A percentile compares a stretch with the other conserved stretches of the same genome.
phyloP scores from a whole-genome alignment of 1,140 invertebrate genomes.

The Zaprionus nigranus region DNA sequence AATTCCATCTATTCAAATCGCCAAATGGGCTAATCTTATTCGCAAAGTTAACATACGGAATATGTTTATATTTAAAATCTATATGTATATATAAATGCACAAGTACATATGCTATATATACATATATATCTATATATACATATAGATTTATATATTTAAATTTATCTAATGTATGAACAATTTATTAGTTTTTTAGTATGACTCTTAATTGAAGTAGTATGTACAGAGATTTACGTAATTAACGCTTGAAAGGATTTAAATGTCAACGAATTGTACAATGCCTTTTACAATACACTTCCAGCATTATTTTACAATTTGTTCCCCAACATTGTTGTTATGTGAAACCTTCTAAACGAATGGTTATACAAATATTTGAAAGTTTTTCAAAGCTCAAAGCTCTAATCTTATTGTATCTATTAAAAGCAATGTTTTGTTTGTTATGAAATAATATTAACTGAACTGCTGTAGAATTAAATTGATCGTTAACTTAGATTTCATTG shows the following conservation, averaged over 20 bases:
- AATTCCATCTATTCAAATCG: constrained; percentile 27
- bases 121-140: constrained; percentile 14
- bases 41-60: constrained; percentile 24
- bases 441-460: constrained; percentile 59
- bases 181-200: constrained; percentile 46
- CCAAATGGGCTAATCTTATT: constrained; percentile 12
- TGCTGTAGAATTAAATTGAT: constrained; percentile 50
- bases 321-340: constrained; percentile 10
- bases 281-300: constrained; percentile 6
- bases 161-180: constrained; percentile 39
- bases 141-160: constrained; percentile 30
- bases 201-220: constrained; percentile 46
- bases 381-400: neutral
- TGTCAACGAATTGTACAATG: constrained; percentile 33
- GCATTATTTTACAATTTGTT: constrained; percentile 17
- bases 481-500: constrained; percentile 65
- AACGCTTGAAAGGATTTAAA: constrained; percentile 29
- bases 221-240: constrained; percentile 42
- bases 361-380: constrained; percentile 23
- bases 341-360: constrained; percentile 31
- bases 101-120: constrained; percentile 11
- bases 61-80: constrained; percentile 19
- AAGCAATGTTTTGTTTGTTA: constrained; percentile 28
- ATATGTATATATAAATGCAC: constrained; percentile 9
- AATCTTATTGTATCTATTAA: constrained; percentile 21